A percentile compares a stretch with the other conserved stretches of the same genome.
phyloP scores from a whole-genome alignment of 2,113 vertebrate genomes.

The Eleginops maclovinus region DNA sequence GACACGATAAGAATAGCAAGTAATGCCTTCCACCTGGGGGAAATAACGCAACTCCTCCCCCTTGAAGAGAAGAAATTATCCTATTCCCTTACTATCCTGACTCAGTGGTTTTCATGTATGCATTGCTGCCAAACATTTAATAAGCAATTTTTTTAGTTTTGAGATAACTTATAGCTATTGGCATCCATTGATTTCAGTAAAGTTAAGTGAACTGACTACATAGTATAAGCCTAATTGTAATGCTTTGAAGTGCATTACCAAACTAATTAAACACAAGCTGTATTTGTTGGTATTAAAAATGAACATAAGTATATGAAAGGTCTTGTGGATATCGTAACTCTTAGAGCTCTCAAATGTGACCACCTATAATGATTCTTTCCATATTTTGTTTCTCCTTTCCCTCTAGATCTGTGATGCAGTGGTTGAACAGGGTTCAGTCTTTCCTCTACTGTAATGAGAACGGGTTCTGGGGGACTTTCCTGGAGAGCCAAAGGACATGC shows the following conservation, averaged over 20 bases:
- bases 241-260: background rate
- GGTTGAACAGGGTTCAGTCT: constrained; percentile 97
- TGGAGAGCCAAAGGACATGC: constrained; percentile 96
- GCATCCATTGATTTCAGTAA: background rate
- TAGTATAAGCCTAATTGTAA: background rate
- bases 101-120: constrained; percentile 27
- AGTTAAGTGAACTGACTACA: background rate
- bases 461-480: constrained; percentile 97
- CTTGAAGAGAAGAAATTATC: constrained; percentile 54
- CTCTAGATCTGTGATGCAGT: constrained; percentile 96
- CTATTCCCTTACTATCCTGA: constrained; percentile 45
- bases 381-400: constrained; percentile 21
- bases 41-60: constrained; percentile 59
- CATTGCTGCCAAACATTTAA: background rate
- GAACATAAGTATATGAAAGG: background rate
- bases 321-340: background rate
- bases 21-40: constrained; percentile 56
- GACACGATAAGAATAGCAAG: constrained; percentile 76
- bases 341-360: background rate
- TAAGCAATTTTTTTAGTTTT: background rate
- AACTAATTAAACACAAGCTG: background rate
- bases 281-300: background rate
- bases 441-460: constrained; percentile 99
- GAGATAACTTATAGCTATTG: background rate
- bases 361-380: constrained; percentile 3